phyloP scores from a whole-genome alignment of 2,888 invertebrate genomes.

The Penaeus monodon region DNA sequence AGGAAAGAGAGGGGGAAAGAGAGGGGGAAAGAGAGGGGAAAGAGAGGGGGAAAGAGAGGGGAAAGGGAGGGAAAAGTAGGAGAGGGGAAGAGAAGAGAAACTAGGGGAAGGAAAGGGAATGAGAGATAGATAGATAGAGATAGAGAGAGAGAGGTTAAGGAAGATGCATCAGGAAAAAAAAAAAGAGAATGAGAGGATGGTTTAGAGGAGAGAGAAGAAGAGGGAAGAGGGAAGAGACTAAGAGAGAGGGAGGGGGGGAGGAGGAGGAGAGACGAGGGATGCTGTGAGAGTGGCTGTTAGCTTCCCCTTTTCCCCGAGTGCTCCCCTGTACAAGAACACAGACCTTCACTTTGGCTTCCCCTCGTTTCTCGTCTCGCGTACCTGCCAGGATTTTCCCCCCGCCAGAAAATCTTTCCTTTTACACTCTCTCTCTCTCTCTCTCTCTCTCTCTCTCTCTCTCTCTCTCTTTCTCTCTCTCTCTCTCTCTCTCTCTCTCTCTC shows the following conservation, averaged over 20 bases:
- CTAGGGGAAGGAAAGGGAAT: background rate
- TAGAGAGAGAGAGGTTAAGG: background rate
- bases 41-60: background rate
- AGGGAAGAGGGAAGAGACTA: background rate
- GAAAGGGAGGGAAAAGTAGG: background rate
- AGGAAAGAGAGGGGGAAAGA: too few species aligned
- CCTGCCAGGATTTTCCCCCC: too few species aligned
- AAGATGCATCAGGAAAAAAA: too few species aligned
- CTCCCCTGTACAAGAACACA: too few species aligned
- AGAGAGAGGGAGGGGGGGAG: background rate
- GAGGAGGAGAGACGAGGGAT: background rate
- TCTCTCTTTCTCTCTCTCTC: too few species aligned
- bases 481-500: background rate
- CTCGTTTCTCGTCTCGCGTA: too few species aligned
- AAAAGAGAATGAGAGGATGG: too few species aligned
- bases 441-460: too few species aligned
- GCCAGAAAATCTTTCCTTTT: too few species aligned
- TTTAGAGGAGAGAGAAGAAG: too few species aligned
- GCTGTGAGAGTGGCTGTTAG: background rate
- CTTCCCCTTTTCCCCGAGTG: too few species aligned
- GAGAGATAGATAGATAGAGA: background rate
- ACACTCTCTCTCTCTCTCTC: constrained; percentile 1
- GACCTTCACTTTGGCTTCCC: too few species aligned
- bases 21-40: background rate
- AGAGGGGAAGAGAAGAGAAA: background rate